Evolutionary conservation across 1,140 invertebrate genomes (phyloP), one percentile per base, ranked within the genome.

Genomic region (Brachionus rotundiformis): DNA sequence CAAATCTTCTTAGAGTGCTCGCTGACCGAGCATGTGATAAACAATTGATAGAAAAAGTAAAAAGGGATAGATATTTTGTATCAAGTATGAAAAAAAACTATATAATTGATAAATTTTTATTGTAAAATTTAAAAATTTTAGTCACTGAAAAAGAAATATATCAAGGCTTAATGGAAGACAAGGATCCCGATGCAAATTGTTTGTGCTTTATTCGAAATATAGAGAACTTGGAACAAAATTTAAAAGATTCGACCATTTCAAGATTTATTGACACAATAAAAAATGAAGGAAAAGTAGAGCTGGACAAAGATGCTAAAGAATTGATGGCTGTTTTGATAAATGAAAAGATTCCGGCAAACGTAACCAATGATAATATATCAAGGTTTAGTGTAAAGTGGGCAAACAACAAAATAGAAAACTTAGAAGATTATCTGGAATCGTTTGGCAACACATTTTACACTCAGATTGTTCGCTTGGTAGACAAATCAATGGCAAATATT

Each of bases 21-120:
- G 76, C 54, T 16, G 31, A 77, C 33, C 16, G 27, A 36, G 75
- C 75, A 8, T 36, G 10, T 77, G 92, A 93, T 65, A 90, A 91
- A 83, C 94, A 93, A 2, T 94, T 93, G 88, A 93, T 98, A 85
- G 92, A 93, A 84, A 92, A 94, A 84, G 95, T 98, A 63, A 92
- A 93, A n/a, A 96, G 95, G 91, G 96, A 98, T 84, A 98, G 97
- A 88, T 98, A 97, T 87, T 97, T 96, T 85, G 98, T 98, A 95
- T 97, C 95, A 81, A 95, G 95, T 96, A 90, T 87, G 82, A n/a
- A n/a, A n/a, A n/a, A n/a, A n/a, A n/a, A 41, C 0, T 19, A 71
- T 41, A 16, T 41, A 23, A 31, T 63, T 23, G 25, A 33, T 33
- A 5, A 33, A 68, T 31, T 68, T 13, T 68, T 16, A 29, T 49